A percentile compares a stretch with the other conserved stretches of the same genome.
Conservation (phyloP, 2,888 invertebrate genomes). For the Brachylomia viminalis region DNA sequence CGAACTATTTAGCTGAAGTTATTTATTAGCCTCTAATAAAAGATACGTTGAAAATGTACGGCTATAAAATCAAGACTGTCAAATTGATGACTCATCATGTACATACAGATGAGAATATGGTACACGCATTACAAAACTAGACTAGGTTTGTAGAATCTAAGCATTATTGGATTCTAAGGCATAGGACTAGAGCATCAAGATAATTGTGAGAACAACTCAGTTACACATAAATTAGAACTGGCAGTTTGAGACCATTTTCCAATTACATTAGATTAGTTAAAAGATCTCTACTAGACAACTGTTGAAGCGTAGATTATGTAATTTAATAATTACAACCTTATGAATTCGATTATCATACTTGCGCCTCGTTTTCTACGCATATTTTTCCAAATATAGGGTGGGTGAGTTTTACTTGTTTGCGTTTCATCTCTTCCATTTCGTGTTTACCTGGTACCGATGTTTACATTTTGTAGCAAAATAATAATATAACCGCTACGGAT, state of each 20-base stretch:
- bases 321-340: background rate
- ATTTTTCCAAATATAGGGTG: slow-evolving; percentile 9
- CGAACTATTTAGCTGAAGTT: background rate
- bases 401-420: slow-evolving; percentile 36
- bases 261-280: slow-evolving; percentile 6
- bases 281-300: background rate
- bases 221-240: slow-evolving; percentile 21
- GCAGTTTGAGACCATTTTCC: slow-evolving; percentile 8
- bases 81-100: background rate
- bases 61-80: background rate
- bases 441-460: slow-evolving; percentile 64
- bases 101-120: background rate
- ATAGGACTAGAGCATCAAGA: background rate
- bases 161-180: slow-evolving; percentile 2
- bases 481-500: slow-evolving; percentile 33
- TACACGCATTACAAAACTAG: background rate
- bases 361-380: background rate
- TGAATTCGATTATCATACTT: background rate
- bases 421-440: slow-evolving; percentile 44
- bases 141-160: background rate
- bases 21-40: background rate
- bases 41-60: background rate
- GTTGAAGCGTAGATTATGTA: background rate
- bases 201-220: slow-evolving; percentile 22
- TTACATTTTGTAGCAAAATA: slow-evolving; percentile 51